Base-by-base conservation (phyloP, 2,797 vertebrate species). In the Paratrypauchen microcephalus region DNA sequence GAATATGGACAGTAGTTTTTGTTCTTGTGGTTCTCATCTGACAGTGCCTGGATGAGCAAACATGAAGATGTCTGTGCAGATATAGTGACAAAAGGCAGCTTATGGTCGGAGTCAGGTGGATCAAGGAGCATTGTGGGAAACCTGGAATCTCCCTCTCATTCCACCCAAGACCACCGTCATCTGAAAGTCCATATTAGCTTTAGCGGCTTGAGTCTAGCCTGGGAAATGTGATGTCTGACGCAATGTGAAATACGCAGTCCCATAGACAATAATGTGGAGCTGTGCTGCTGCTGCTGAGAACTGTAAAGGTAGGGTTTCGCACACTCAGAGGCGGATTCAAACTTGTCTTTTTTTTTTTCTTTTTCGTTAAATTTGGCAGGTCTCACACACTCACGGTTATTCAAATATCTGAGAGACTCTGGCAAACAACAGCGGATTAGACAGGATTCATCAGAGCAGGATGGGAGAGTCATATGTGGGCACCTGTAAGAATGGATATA, bases 81-180 rank as follows among this genome's bases (percentile, higher is more conserved):
- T 66, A 71, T 9, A 50, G 76, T 74, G 78, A 88, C 86, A 90
- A 90, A 88, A 87, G 87, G 79, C 82, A 73, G 88, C 87, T 91
- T 91, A 89, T 56, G 82, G 79, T 85, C 83, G 87, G 83, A 89
- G 81, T 87, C 87, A 77, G 81, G 75, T 78, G 85, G 88, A 88
- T 91, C 87, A 90, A 83, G 88, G 70, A 78, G 83, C 63, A 41
- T 89, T 91, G 90, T 93, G 92, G 90, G 91, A 93, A 92, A 87
- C 75, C 81, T 90, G 90, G 91, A 92, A 91, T 93, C 90, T 88
- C 89, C 89, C 84, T 62, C 21, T 72, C 76, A 80, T 87, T 65
- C 75, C 77, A 83, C 83, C 75, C 66, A 83, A 71, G 91, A 92
- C 90, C 91, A 86, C 88, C 91, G 81, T 87, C 81, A 83, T 87